Base-by-base conservation (phyloP, 2,797 vertebrate species). In the Potorous gilbertii region DNA sequence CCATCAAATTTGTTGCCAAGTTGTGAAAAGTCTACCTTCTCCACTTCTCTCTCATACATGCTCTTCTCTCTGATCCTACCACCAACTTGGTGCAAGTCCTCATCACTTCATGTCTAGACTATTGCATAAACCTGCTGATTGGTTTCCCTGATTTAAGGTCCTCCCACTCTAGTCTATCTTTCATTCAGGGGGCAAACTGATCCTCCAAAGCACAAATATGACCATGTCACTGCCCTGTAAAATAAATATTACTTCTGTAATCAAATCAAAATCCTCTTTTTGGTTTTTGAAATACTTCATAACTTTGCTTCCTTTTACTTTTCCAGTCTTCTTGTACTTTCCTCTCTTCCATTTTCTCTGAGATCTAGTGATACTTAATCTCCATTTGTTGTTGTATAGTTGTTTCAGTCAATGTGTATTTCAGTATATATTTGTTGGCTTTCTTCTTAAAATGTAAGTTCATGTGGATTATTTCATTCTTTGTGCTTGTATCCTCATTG, bases 381-480 rank as follows among this genome's bases (percentile, higher is more conserved):
- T 40, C 16, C 18, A 40, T 74, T 74, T 74, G n/a, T 74, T 74
- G 66, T 74, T 74, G 5, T 21, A 21, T 16, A 21, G 16, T 2
- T 18, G 6, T 18, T 74, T 40, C 16, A 74, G 16, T 74, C 66
- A 40, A 74, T 40, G 9, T 74, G 62, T 66, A 66, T 66, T n/a
- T 66, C 62, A 66, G 34, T 18, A 18, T 55, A 16, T 54, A 31
- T 62, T 81, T 94, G 74, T 62, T 57, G 16, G 57, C 55, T 93
- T 24, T 95, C 40, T 52, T 54, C 54, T 29, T 91, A 57, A 91
- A 96, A 93, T 12, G 5, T 56, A n/a, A 92, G 6, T 50, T 81
- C 18, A 50, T 0, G 29, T 91, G 91, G 27, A 52, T 90, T 54
- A 5, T 55, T 29, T 92, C 11, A 93, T 66, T 94, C 90, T 81